Conservation (phyloP, 2,888 invertebrate species). For the Ceraclea dissimilis region DNA sequence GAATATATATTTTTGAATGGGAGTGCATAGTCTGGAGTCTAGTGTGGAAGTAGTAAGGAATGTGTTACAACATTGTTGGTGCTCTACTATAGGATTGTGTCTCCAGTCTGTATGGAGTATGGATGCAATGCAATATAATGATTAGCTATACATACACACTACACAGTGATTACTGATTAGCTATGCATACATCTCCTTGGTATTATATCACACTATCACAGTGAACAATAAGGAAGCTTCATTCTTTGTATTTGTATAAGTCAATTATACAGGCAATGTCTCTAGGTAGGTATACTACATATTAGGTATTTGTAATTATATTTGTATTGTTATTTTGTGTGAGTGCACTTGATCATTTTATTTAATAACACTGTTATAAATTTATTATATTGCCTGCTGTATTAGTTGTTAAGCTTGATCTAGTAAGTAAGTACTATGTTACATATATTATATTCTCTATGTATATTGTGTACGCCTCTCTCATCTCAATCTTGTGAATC, state of each 20-base stretch:
- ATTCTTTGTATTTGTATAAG: slow-evolving; percentile 23
- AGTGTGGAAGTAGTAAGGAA: background rate
- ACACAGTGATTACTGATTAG: slow-evolving; percentile 11
- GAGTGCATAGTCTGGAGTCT: background rate
- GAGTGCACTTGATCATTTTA: slow-evolving; percentile 20
- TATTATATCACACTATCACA: too few species aligned
- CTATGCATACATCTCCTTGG: too few species aligned
- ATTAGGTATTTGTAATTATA: background rate
- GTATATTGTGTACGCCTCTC: background rate
- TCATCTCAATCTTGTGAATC: background rate
- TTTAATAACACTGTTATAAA: slow-evolving; percentile 15
- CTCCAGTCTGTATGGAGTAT: slow-evolving; percentile 12
- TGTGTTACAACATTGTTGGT: slow-evolving; percentile 24
- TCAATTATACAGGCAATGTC: slow-evolving; percentile 6
- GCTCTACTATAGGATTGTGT: too few species aligned
- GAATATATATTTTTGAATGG: slow-evolving; percentile 23
- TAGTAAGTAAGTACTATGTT: background rate
- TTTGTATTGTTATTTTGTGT: slow-evolving; percentile 24
- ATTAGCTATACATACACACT: too few species aligned
- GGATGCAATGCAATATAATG: too few species aligned
- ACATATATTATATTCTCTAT: background rate
- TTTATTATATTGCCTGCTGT: slow-evolving; percentile 12
- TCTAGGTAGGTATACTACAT: slow-evolving; percentile 1
- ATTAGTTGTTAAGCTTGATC: slow-evolving; percentile 23
- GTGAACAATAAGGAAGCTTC: slow-evolving; percentile 4